These are phyloP conservation scores for Glossophaga mutica DNA, from an alignment of 2,797 vertebrate genomes.

Conservation along the genomic window DNA sequence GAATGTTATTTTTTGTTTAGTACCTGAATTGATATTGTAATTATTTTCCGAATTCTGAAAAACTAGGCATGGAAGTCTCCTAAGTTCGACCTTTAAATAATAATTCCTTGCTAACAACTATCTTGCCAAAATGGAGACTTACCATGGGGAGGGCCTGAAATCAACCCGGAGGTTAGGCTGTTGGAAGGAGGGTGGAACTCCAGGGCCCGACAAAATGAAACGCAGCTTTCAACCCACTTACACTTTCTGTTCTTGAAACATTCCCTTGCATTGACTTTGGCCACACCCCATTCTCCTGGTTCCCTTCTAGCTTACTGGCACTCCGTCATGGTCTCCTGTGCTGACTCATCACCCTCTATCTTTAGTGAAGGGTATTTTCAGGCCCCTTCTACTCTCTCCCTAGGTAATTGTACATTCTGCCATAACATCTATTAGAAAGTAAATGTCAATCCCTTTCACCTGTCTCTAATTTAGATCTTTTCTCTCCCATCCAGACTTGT, in stretches of 20 bases:
- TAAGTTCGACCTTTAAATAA: slow-evolving; percentile 31
- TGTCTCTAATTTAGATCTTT: neutral
- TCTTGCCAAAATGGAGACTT: neutral
- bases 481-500: neutral
- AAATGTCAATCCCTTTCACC: neutral
- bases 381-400: neutral
- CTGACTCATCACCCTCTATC: neutral
- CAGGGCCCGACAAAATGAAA: slow-evolving; percentile 35
- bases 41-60: slow-evolving; percentile 42
- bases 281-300: neutral
- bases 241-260: neutral
- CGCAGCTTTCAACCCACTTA: slow-evolving; percentile 46
- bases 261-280: slow-evolving; percentile 21
- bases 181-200: slow-evolving; percentile 26
- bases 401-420: neutral
- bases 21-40: slow-evolving; percentile 27
- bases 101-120: neutral
- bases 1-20: slow-evolving; percentile 11
- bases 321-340: neutral
- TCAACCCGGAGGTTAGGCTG: neutral
- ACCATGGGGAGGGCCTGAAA: neutral
- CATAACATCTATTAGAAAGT: neutral
- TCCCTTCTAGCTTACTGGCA: neutral
- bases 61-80: neutral
- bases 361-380: neutral